phyloP scores from a whole-genome alignment of 1,140 invertebrate species.

The Magallana angulata region DNA sequence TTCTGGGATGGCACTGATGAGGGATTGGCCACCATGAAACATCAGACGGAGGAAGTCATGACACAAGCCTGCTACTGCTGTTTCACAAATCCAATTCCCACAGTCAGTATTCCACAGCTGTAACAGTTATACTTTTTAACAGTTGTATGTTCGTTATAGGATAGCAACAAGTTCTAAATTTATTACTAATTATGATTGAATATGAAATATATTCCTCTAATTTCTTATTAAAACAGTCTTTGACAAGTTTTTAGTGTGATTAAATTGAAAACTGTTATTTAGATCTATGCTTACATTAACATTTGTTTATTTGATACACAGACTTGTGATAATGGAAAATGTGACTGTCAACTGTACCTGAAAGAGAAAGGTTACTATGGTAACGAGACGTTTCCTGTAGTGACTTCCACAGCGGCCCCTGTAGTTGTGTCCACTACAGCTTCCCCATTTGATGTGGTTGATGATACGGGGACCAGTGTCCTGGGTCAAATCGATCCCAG shows the following conservation, averaged over 20 bases:
- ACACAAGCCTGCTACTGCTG: conserved; percentile 57
- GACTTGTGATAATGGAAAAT: conserved; percentile 25
- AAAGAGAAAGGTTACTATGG: conserved; percentile 1
- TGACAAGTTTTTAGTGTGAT: too few relatives aligned
- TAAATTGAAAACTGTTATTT: too few relatives aligned
- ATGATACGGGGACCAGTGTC: background rate
- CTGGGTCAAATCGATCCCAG: background rate
- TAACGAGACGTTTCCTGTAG: background rate
- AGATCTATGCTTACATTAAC: too few relatives aligned
- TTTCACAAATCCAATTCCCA: conserved; percentile 42
- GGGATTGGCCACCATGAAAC: conserved; percentile 40
- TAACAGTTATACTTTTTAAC: too few relatives aligned
- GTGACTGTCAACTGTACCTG: conserved; percentile 15
- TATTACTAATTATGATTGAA: too few relatives aligned
- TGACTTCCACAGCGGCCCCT: conserved; percentile 29
- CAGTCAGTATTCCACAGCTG: conserved; percentile 32
- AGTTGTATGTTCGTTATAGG: too few relatives aligned
- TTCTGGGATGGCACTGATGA: conserved; percentile 61
- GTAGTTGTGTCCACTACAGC: background rate
- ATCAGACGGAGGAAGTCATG: background rate
- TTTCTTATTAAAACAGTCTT: too few relatives aligned
- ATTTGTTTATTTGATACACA: background rate
- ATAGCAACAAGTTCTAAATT: too few relatives aligned
- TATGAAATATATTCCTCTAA: too few relatives aligned
- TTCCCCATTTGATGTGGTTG: background rate